These are phyloP conservation scores for Dysmachus trigonus DNA, from an alignment of 2,888 invertebrate species.

Conservation along the genomic window DNA sequence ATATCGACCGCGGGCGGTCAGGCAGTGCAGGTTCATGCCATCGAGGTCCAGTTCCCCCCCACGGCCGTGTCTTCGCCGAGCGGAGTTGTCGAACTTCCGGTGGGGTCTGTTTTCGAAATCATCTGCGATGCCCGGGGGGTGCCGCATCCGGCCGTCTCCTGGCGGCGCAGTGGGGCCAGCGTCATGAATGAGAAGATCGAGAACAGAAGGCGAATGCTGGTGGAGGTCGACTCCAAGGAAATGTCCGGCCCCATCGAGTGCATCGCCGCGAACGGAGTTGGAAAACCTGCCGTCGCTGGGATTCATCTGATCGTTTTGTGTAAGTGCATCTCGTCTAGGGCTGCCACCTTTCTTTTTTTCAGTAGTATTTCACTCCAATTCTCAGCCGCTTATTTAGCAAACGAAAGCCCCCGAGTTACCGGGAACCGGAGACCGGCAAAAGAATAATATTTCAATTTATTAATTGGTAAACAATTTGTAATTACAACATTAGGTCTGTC, in stretches of 20 bases:
- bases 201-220: conserved; percentile 58
- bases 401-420: too few species aligned
- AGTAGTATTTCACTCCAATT: not conserved
- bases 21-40: conserved; percentile 73
- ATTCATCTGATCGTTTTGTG: conserved; percentile 78
- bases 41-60: conserved; percentile 81
- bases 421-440: too few species aligned
- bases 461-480: too few species aligned
- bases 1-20: conserved; percentile 59
- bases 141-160: conserved; percentile 77
- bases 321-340: conserved; percentile 63
- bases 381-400: too few species aligned
- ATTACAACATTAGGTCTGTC: too few species aligned
- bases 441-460: too few species aligned
- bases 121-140: conserved; percentile 77
- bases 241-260: conserved; percentile 80
- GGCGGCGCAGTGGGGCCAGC: conserved; percentile 66
- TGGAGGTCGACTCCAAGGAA: conserved; percentile 67
- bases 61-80: conserved; percentile 74
- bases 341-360: not conserved
- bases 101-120: conserved; percentile 79
- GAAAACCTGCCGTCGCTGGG: conserved; percentile 73
- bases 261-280: conserved; percentile 77
- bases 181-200: conserved; percentile 53
- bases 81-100: conserved; percentile 75